Evolutionary conservation across 2,888 invertebrate species (phyloP).

Genomic region (Lacanobia wlatinum): DNA sequence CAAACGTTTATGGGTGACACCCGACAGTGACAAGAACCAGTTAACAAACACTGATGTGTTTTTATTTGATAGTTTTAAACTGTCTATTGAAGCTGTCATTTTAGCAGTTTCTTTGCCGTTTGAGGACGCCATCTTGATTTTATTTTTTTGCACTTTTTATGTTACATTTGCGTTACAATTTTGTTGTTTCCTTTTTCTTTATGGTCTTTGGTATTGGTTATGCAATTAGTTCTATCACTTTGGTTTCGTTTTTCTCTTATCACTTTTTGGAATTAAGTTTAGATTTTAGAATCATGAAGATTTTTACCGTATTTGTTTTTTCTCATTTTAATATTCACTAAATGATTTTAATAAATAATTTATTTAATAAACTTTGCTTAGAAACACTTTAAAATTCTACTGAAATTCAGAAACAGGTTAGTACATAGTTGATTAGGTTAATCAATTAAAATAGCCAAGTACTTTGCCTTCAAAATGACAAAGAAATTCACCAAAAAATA

Average conservation of each 20-base stretch:
- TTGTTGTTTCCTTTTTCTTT: not conserved
- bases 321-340: not conserved
- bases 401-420: not conserved
- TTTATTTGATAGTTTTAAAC: constrained; percentile 87
- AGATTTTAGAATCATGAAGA: not conserved
- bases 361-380: not conserved
- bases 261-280: not conserved
- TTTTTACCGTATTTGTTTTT: not conserved
- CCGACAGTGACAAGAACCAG: no score
- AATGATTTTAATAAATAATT: not conserved
- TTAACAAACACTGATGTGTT: constrained; percentile 82
- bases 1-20: no score
- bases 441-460: not conserved
- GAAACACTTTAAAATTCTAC: not conserved
- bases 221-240: not conserved
- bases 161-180: constrained; percentile 3
- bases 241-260: not conserved
- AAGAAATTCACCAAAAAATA: constrained; percentile 24
- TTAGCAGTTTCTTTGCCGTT: constrained; percentile 86
- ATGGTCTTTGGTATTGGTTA: not conserved
- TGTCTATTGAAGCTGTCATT: constrained; percentile 87
- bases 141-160: constrained; percentile 28
- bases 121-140: constrained; percentile 84
- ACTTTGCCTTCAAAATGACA: constrained; percentile 1
- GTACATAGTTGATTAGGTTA: not conserved